Evolutionary conservation across 1,140 invertebrate species (phyloP).

Genomic region (Trichogramma pretiosum): DNA sequence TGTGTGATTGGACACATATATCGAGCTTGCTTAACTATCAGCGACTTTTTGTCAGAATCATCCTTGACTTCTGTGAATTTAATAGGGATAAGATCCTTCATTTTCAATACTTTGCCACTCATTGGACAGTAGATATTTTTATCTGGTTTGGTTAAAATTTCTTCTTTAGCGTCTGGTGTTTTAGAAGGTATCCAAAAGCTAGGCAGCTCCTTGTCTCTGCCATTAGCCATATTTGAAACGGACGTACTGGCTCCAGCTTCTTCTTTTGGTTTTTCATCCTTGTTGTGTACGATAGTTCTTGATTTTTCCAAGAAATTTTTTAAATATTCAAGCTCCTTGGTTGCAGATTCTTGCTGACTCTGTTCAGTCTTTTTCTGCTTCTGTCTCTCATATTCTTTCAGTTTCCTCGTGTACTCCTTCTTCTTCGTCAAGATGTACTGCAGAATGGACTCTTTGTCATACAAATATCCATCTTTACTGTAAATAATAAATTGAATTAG

Average conservation of each 20-base stretch:
- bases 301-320: slow-evolving; percentile 70
- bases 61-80: slow-evolving; percentile 89
- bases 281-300: slow-evolving; percentile 55
- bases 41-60: slow-evolving; percentile 70
- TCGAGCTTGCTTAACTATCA: slow-evolving; percentile 76
- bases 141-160: slow-evolving; percentile 76
- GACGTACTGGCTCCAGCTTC: slow-evolving; percentile 38
- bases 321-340: slow-evolving; percentile 62
- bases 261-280: slow-evolving; percentile 14
- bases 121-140: slow-evolving; percentile 89
- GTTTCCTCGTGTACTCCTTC: slow-evolving; percentile 76
- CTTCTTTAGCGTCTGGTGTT: slow-evolving; percentile 73
- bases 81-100: slow-evolving; percentile 88
- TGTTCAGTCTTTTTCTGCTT: slow-evolving; percentile 64
- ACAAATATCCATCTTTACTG: slow-evolving; percentile 87
- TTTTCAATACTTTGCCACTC: slow-evolving; percentile 77
- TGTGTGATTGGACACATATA: slow-evolving; percentile 98
- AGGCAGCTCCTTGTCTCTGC: slow-evolving; percentile 67
- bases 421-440: slow-evolving; percentile 95
- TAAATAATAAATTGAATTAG: slow-evolving; percentile 18
- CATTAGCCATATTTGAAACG: slow-evolving; percentile 68
- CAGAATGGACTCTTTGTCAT: slow-evolving; percentile 94
- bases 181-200: slow-evolving; percentile 97
- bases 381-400: slow-evolving; percentile 91
- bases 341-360: slow-evolving; percentile 54